A percentile compares a stretch with the other conserved stretches of the same genome.
These are phyloP conservation scores for Spisula solida DNA, from an alignment of 2,888 invertebrate species.

Conservation along the genomic window DNA sequence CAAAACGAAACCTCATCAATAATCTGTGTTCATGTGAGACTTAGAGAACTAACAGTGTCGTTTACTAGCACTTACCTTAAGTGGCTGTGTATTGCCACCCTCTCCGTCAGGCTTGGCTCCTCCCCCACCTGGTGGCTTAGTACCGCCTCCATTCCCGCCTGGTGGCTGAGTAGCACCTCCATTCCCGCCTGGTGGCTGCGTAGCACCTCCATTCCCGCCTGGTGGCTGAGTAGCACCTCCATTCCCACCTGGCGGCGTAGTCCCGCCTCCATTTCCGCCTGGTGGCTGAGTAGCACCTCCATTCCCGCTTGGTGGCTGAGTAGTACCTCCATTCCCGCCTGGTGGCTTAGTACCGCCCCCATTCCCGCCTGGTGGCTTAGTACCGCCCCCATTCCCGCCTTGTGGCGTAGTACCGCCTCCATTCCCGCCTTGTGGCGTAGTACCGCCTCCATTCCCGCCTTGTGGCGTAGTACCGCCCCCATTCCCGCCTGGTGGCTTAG, in stretches of 20 bases:
- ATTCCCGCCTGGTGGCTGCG: neutral
- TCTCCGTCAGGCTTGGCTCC: too few species aligned
- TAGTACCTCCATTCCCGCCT: neutral
- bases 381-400: neutral
- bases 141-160: neutral
- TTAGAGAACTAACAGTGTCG: neutral
- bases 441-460: neutral
- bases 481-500: neutral
- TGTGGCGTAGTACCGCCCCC: neutral
- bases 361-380: neutral
- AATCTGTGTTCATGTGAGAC: neutral
- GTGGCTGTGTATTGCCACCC: neutral
- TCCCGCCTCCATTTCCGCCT: neutral
- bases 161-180: neutral
- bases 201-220: neutral
- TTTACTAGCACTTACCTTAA: neutral
- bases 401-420: neutral
- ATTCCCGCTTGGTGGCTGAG: neutral
- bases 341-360: neutral
- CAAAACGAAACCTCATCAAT: too few species aligned
- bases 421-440: neutral
- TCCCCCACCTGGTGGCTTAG: neutral
- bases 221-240: neutral
- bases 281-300: neutral
- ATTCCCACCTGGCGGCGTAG: neutral